These are phyloP conservation scores for Epinephelus moara DNA, from an alignment of 2,113 vertebrate species.

Conservation along the genomic window DNA sequence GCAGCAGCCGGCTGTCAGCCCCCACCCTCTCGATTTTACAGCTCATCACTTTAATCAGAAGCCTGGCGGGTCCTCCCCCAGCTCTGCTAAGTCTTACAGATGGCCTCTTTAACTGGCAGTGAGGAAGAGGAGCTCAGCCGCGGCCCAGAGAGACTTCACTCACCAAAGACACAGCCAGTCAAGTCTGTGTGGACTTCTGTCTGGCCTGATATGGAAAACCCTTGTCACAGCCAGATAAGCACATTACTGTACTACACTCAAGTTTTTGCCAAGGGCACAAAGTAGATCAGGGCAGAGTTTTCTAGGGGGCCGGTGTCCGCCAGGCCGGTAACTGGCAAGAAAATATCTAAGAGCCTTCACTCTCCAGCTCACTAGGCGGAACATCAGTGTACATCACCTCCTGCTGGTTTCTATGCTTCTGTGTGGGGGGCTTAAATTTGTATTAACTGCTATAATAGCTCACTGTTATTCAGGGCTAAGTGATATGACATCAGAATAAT, in stretches of 20 bases:
- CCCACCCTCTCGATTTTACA: conserved; percentile 47
- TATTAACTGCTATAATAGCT: not conserved
- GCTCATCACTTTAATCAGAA: conserved; percentile 71
- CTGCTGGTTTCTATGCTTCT: not conserved
- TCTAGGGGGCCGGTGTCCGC: conserved; percentile 18
- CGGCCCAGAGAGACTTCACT: conserved; percentile 43
- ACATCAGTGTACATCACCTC: not conserved
- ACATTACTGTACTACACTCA: conserved; percentile 30
- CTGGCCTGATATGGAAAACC: conserved; percentile 51
- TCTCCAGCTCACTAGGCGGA: not conserved
- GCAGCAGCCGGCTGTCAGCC: conserved; percentile 45
- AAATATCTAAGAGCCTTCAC: not conserved
- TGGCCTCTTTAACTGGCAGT: conserved; percentile 63
- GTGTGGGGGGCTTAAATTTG: not conserved
- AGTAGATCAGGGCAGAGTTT: conserved; percentile 46
- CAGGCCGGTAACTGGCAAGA: not conserved
- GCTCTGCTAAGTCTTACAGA: conserved; percentile 52
- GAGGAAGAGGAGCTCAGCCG: conserved; percentile 56
- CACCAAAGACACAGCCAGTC: conserved; percentile 32
- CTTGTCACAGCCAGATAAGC: conserved; percentile 53
- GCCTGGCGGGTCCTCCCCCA: conserved; percentile 51
- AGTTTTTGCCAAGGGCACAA: conserved; percentile 54
- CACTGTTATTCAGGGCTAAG: not conserved
- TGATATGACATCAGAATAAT: not conserved
- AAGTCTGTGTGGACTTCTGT: conserved; percentile 45